A percentile compares a stretch with the other conserved stretches of the same genome.
phyloP scores from a whole-genome alignment of 2,113 vertebrate species.

The Neopipo cinnamomea region DNA sequence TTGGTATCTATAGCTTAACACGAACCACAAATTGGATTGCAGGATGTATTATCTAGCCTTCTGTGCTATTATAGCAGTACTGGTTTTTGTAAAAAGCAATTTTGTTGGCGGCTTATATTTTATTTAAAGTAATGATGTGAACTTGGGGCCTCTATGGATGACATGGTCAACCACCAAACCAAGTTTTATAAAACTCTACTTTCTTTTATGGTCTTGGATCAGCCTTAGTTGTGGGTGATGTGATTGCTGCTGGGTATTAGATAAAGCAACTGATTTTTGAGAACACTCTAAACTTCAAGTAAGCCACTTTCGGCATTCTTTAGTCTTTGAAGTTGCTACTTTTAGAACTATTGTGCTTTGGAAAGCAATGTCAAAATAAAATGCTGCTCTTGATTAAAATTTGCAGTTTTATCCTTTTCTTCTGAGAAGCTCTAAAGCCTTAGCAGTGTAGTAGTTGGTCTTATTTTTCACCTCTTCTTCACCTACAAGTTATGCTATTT shows the following conservation, averaged over 20 bases:
- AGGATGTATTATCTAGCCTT: constrained; percentile 14
- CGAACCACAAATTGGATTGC: constrained; percentile 14
- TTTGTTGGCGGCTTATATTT: constrained; percentile 7
- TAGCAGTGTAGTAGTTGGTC: not conserved
- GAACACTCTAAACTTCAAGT: not conserved
- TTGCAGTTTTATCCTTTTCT: not conserved
- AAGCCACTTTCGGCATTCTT: not conserved
- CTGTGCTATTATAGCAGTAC: not conserved
- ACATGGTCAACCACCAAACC: constrained; percentile 1
- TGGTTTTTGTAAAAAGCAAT: constrained; percentile 29
- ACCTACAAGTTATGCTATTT: not conserved
- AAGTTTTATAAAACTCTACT: not conserved
- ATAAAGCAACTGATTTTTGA: constrained; percentile 13
- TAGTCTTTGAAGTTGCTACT: not conserved
- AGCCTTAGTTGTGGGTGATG: not conserved
- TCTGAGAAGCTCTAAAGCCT: not conserved
- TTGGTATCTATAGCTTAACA: constrained; percentile 19
- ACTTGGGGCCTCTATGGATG: not conserved
- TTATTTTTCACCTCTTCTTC: not conserved
- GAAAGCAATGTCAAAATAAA: constrained; percentile 10
- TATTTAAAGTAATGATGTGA: constrained; percentile 23
- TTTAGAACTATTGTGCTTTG: not conserved
- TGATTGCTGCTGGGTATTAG: not conserved
- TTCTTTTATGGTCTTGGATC: not conserved
- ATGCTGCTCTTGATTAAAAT: not conserved